Conservation (phyloP, 2,113 vertebrate genomes). For the Copsychus sechellarum region DNA sequence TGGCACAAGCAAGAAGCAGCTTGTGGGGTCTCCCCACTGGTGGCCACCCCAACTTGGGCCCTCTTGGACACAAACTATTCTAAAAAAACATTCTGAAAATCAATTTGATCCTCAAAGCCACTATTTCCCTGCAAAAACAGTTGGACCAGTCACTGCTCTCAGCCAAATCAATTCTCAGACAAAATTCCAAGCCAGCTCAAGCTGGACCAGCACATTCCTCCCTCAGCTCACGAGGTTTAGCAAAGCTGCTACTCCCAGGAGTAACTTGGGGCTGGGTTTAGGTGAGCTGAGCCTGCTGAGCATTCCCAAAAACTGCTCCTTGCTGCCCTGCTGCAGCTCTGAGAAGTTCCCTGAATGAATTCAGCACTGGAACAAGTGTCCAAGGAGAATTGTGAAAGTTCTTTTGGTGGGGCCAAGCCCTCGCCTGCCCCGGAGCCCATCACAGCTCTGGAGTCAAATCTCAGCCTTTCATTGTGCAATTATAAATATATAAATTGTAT, state of each 20-base stretch:
- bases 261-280: background rate
- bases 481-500: background rate
- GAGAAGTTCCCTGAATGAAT: background rate
- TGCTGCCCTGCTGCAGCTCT: fast-evolving
- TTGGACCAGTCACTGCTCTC: background rate
- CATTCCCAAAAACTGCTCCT: background rate
- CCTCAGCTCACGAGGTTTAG: fast-evolving
- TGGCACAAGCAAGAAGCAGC: background rate
- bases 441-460: background rate
- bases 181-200: background rate
- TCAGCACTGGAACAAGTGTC: background rate
- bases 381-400: background rate
- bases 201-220: background rate
- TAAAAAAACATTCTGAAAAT: background rate
- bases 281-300: fast-evolving
- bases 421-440: fast-evolving
- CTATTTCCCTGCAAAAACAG: fast-evolving
- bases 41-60: fast-evolving
- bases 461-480: background rate
- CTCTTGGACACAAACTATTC: background rate
- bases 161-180: fast-evolving
- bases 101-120: background rate
- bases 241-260: background rate
- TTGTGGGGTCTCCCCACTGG: background rate
- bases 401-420: background rate